These are phyloP conservation scores for Suillia variegata DNA, from an alignment of 2,888 invertebrate genomes.

Conservation along the genomic window DNA sequence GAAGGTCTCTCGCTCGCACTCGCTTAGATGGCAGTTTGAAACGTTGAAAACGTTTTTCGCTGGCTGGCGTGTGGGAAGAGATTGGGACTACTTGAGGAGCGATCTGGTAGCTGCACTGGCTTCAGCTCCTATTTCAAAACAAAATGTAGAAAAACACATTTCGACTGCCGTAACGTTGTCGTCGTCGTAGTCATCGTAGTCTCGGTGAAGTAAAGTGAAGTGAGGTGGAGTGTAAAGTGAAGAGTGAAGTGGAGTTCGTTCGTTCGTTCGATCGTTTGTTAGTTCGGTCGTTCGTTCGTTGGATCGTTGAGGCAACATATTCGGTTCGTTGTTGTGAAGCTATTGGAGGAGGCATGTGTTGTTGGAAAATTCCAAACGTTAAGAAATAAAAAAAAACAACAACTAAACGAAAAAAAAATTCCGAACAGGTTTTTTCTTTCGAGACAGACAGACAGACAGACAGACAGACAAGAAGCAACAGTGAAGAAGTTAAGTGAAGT, in stretches of 20 bases:
- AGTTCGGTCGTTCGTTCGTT: too few species aligned
- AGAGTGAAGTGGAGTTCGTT: conserved; percentile 17
- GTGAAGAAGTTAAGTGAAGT: conserved; percentile 6
- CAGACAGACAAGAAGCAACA: too few species aligned
- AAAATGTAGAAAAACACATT: conserved; percentile 60
- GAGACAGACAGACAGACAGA: too few species aligned
- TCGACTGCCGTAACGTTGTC: conserved; percentile 50
- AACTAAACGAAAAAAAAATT: too few species aligned
- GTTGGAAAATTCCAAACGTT: conserved; percentile 15
- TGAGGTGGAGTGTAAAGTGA: conserved; percentile 20
- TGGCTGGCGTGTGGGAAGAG: conserved; percentile 61
- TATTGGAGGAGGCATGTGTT: neutral
- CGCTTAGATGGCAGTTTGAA: conserved; percentile 13
- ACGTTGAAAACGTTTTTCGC: conserved; percentile 44
- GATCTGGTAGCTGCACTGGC: conserved; percentile 62
- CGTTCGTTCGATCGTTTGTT: conserved; percentile 25
- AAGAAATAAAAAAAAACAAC: too few species aligned
- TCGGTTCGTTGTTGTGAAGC: conserved; percentile 2
- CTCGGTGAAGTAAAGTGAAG: too few species aligned
- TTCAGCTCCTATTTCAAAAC: conserved; percentile 62
- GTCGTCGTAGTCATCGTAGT: too few species aligned
- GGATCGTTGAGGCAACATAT: too few species aligned
- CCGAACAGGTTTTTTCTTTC: conserved; percentile 7
- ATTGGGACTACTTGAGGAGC: conserved; percentile 62
- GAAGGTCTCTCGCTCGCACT: conserved; percentile 18